Conservation (phyloP, 1,140 invertebrate genomes). For the Platyscapa corneri region DNA sequence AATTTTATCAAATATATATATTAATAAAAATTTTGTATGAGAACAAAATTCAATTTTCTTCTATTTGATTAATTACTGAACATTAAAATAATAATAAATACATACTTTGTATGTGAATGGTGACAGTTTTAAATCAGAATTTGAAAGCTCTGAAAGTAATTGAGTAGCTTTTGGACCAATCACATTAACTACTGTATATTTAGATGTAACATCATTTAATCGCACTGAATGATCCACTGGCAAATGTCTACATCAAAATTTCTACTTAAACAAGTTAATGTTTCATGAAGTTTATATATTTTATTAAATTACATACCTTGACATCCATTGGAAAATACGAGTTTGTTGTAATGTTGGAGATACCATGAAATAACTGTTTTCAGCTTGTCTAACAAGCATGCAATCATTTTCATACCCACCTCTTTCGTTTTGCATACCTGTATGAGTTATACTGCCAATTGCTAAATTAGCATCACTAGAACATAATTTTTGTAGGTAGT, state of each 20-base stretch:
- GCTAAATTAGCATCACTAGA: conserved; percentile 86
- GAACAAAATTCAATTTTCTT: too few species aligned
- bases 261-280: conserved; percentile 7
- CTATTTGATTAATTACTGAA: neutral
- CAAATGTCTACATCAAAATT: conserved; percentile 72
- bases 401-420: conserved; percentile 91
- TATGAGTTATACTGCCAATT: conserved; percentile 83
- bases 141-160: conserved; percentile 84
- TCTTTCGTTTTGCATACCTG: conserved; percentile 86
- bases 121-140: conserved; percentile 80
- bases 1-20: neutral
- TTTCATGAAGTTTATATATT: neutral
- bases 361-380: conserved; percentile 88
- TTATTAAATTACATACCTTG: conserved; percentile 64
- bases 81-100: neutral
- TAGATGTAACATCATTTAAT: conserved; percentile 85
- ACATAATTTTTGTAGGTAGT: conserved; percentile 84
- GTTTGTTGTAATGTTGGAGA: conserved; percentile 89
- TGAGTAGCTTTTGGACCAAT: conserved; percentile 86
- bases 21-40: too few species aligned
- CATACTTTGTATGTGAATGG: conserved; percentile 84
- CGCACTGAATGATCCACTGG: conserved; percentile 79
- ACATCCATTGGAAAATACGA: conserved; percentile 84
- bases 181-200: conserved; percentile 89
- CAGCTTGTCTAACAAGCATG: conserved; percentile 81